Percentiles rank a stretch among this genome's conserved stretches.
Conservation (phyloP, 2,797 vertebrate genomes). For the Dicrostonyx torquatus region DNA sequence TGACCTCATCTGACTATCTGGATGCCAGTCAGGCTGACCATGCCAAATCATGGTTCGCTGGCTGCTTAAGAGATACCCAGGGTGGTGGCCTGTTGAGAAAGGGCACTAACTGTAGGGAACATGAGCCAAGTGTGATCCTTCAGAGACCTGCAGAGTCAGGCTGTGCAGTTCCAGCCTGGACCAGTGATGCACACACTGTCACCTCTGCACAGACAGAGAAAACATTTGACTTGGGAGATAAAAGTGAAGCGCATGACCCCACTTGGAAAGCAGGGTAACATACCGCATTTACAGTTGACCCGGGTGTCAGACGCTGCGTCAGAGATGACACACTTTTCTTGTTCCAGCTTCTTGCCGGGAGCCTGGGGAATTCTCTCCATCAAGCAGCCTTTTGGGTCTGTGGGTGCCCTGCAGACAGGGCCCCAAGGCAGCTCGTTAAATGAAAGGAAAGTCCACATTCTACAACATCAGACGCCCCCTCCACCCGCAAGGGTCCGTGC, state of each 20-base stretch:
- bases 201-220: background rate
- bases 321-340: constrained; percentile 25
- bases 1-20: no score
- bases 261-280: constrained; percentile 2
- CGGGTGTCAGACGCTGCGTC: background rate
- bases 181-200: background rate
- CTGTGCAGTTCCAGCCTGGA: background rate
- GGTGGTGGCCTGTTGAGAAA: background rate
- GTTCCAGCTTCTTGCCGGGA: background rate
- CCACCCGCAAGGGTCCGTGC: no score
- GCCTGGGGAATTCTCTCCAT: constrained; percentile 9
- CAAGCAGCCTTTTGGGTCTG: background rate
- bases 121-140: background rate
- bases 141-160: background rate
- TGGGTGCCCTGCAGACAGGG: background rate
- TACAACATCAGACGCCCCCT: background rate
- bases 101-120: background rate
- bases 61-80: background rate
- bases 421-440: background rate
- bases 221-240: background rate
- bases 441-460: background rate
- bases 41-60: background rate
- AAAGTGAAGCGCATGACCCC: background rate
- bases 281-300: background rate
- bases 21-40: background rate